Evolutionary conservation across 2,113 vertebrate species (phyloP).

Genomic region (Heterochromis multidens): DNA sequence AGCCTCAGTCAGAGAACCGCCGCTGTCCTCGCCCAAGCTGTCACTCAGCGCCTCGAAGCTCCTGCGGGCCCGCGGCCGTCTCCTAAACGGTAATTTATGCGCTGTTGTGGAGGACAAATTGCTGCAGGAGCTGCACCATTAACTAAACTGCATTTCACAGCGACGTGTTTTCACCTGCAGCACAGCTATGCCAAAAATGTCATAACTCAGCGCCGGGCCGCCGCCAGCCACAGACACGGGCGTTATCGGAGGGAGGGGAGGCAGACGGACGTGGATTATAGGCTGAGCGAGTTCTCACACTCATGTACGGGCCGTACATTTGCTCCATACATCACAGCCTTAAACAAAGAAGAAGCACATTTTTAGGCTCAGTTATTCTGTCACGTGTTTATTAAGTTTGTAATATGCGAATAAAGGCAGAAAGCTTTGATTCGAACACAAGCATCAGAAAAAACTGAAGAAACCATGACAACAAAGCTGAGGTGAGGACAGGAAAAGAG

Average conservation of each 20-base stretch:
- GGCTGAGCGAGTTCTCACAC: neutral
- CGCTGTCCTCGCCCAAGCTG: neutral
- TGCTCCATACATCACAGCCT: neutral
- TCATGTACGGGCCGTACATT: neutral
- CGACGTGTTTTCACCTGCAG: constrained; percentile 74
- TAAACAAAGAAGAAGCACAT: neutral
- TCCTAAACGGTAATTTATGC: constrained; percentile 63
- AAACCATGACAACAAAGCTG: neutral
- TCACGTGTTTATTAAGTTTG: neutral
- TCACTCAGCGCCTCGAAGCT: constrained; percentile 8
- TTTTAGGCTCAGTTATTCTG: neutral
- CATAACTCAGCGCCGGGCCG: constrained; percentile 45
- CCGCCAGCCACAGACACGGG: constrained; percentile 29
- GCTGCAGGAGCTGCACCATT: constrained; percentile 66
- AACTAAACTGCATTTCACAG: constrained; percentile 57
- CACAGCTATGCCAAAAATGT: constrained; percentile 73
- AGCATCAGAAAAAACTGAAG: neutral
- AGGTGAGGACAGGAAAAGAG: too few relatives aligned
- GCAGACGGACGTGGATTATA: neutral
- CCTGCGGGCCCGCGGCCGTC: constrained; percentile 3
- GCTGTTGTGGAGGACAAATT: constrained; percentile 66
- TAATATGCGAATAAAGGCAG: neutral
- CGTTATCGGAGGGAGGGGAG: neutral
- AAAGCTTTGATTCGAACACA: neutral
- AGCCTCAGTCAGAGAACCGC: neutral